Base-by-base conservation (phyloP, 2,888 invertebrate genomes). In the Apoderus coryli region DNA sequence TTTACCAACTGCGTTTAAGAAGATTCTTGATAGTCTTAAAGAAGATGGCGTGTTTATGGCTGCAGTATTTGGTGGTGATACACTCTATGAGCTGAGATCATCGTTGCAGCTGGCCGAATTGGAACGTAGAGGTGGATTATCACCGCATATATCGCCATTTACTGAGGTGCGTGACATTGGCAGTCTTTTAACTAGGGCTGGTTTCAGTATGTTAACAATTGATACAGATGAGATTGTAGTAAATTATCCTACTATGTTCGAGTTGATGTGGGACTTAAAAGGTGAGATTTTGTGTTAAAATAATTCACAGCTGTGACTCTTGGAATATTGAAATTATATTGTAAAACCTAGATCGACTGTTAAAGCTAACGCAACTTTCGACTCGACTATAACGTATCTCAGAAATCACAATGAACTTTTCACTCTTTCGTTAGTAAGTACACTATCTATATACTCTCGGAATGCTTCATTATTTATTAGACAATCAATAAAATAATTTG, bases 11-110 rank as follows among this genome's bases (percentile, higher is more conserved):
- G 76, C 78, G 35, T 80, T 85, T 43, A 65, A 64, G 37, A 63
- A 63, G 47, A 67, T 81, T 44, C 69, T 79, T 46, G 61, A 59
- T 6, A 68, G 74, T 34, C 58, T 95, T 13, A 85, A 78, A 55
- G 76, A 77, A 31, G 96, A 98, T 61, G 93, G 95, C 14, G 92
- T 81, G 0, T 84, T 98, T 48, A 66, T 98, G 49, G 95, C 85
- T 0, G 76, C 90, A 19, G 68, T 98, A 40, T 92, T 95, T 59
- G 96, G 95, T 1, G 89, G 90, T 0, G 95, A 98, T 43, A 95
- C 95, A 0, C 63, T 98, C 0, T 88, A 74, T 59, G 92, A 99
- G 59, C 60, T 98, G 10, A 57, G 84, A 10, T 84, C 89, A 34
- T 75, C 95, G 0, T 60, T 99, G 6, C 96, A 96, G 53, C 55